Base-by-base conservation (phyloP, 35 echinoderm and acorn worm species). In the Patiria miniata region DNA sequence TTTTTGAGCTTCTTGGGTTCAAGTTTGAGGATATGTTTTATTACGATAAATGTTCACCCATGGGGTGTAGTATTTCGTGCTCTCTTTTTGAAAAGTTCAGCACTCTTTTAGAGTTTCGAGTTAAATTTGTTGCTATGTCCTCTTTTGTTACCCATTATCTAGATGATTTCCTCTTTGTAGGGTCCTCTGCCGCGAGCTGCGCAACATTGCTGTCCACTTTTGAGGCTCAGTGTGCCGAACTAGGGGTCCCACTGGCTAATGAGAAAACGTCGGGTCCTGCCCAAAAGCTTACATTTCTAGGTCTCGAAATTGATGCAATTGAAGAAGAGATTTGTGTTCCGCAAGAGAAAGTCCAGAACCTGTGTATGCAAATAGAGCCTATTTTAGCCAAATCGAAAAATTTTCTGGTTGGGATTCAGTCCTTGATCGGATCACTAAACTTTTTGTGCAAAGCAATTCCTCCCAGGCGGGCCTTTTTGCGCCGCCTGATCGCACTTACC, bases 1-100 rank as follows among this genome's bases (percentile, higher is more conserved):
- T 79, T 80, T 59, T 78, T 39, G 68, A 86, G 17, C 76, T 91
- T 7, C 79, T 91, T 26, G 89, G 89, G 1, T 84, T 91, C 15
- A 2, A 23, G 3, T 79, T 73, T 33, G 22, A 87, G 5, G 83
- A 59, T 22, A 8, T 21, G 7, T 87, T 39, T 40, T 81, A 81
- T 68, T 81, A 61, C 53, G 90, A 86, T 68, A 37, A 80, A 33
- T 52, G 39, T 39, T 16, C 79, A 30, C 83, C 83, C 15, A 87
- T 92, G n/a, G n/a, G n/a, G n/a, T n/a, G n/a, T n/a, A n/a, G n/a
- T n/a, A n/a, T n/a, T n/a, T n/a, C n/a, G n/a, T 83, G 90, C 83
- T 5, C 52, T 39, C 58, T 7, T 53, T 92, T 92, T 77, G 90
- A 87, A 36, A 17, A 2, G 1, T 92, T 92, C 68, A 79, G 84